Percentiles rank a stretch among this genome's conserved stretches.
phyloP scores from a whole-genome alignment of 2,888 invertebrate species.

The Platynereis dumerilii region DNA sequence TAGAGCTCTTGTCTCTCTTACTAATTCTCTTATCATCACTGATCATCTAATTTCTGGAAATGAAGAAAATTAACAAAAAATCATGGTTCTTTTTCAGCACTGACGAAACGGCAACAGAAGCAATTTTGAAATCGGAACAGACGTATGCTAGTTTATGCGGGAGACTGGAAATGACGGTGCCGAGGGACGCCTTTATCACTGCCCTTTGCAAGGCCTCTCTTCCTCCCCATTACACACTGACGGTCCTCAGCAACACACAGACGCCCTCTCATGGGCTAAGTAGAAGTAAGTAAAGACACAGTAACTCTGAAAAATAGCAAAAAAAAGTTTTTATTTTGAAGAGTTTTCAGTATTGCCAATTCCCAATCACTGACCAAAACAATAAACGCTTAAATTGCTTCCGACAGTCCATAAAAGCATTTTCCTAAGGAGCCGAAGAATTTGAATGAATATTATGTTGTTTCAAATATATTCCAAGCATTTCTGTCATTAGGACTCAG shows the following conservation, averaged over 20 bases:
- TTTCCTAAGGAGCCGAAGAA: too few species aligned
- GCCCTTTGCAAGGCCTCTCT: constrained; percentile 95
- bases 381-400: too few species aligned
- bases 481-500: too few species aligned
- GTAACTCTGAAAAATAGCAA: not conserved
- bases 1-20: too few species aligned
- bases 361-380: too few species aligned
- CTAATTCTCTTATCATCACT: too few species aligned
- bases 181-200: constrained; percentile 92
- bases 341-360: too few species aligned
- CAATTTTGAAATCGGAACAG: constrained; percentile 89
- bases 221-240: constrained; percentile 92
- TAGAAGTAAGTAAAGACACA: not conserved
- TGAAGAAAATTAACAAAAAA: too few species aligned
- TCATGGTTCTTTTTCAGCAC: constrained; percentile 71
- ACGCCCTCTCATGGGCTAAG: not conserved
- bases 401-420: too few species aligned
- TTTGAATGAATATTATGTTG: too few species aligned
- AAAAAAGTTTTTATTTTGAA: not conserved
- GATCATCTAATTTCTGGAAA: too few species aligned
- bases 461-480: too few species aligned
- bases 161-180: constrained; percentile 75
- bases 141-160: constrained; percentile 90
- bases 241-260: constrained; percentile 72
- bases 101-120: constrained; percentile 90